Evolutionary conservation across 2,113 vertebrate species (phyloP).

Genomic region (Chiloscyllium plagiosum): DNA sequence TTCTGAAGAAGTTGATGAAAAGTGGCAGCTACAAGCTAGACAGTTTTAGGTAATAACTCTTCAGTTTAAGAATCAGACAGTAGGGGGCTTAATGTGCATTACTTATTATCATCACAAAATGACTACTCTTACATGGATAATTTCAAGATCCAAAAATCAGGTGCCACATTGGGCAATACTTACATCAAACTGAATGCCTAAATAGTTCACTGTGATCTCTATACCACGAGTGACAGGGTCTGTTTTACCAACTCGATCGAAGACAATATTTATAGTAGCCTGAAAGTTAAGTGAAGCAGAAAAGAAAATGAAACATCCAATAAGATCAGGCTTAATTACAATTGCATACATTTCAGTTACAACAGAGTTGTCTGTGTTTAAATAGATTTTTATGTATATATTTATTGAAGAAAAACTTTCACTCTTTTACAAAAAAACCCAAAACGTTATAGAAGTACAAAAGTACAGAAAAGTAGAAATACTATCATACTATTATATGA

Average conservation of each 20-base stretch:
- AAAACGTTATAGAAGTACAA: too few species aligned
- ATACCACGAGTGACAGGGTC: slow-evolving; percentile 97
- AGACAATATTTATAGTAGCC: slow-evolving; percentile 98
- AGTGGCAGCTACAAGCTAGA: neutral
- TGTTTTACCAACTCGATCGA: slow-evolving; percentile 94
- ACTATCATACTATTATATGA: too few species aligned
- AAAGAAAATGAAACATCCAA: neutral
- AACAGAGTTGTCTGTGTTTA: neutral
- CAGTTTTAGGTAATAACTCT: neutral
- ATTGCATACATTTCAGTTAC: neutral
- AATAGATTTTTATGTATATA: neutral
- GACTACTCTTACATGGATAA: neutral
- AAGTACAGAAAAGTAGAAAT: too few species aligned
- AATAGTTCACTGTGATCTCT: slow-evolving; percentile 98
- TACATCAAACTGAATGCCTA: slow-evolving; percentile 97
- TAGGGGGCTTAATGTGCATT: neutral
- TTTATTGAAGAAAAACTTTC: too few species aligned
- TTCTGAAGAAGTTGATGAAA: neutral
- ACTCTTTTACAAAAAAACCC: too few species aligned
- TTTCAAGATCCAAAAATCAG: slow-evolving; percentile 19
- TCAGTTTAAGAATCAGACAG: neutral
- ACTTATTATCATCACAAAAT: neutral
- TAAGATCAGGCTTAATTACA: neutral
- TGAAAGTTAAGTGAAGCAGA: slow-evolving; percentile 43
- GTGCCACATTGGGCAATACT: slow-evolving; percentile 47